phyloP scores from a whole-genome alignment of 2,888 invertebrate species.

The Ochropleura plecta region DNA sequence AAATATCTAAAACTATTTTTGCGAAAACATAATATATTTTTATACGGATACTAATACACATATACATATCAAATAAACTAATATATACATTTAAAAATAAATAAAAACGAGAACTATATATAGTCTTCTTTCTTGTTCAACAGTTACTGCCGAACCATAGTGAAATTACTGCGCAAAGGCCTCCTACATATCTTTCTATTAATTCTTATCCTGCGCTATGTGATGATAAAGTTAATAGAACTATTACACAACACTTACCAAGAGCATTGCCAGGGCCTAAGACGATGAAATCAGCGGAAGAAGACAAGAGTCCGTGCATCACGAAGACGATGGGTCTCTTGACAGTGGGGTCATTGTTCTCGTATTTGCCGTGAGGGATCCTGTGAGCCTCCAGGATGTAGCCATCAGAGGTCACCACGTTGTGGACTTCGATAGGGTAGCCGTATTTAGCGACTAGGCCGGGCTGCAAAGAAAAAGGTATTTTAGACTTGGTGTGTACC shows the following conservation, averaged over 20 bases:
- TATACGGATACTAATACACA: too few species aligned
- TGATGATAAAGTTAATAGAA: not conserved
- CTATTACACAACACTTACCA: constrained; percentile 65
- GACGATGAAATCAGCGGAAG: constrained; percentile 78
- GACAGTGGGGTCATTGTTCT: constrained; percentile 64
- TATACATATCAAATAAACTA: too few species aligned
- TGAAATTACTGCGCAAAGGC: too few species aligned
- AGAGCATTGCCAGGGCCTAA: constrained; percentile 74
- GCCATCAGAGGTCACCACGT: constrained; percentile 75
- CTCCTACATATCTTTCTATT: too few species aligned
- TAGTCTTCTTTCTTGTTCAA: not conserved
- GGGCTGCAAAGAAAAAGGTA: constrained; percentile 67
- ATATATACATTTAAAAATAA: too few species aligned
- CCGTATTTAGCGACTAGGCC: constrained; percentile 76
- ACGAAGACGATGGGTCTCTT: constrained; percentile 70
- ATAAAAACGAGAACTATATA: too few species aligned
- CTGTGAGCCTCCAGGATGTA: constrained; percentile 78
- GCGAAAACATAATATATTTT: too few species aligned
- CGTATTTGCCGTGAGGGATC: constrained; percentile 75
- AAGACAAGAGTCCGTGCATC: constrained; percentile 79
- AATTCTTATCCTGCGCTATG: too few species aligned
- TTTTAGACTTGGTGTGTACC: not conserved
- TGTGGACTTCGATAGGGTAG: constrained; percentile 77
- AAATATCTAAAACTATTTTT: too few species aligned
- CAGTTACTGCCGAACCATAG: not conserved